Evolutionary conservation across 2,888 invertebrate genomes (phyloP).

Genomic region (Strigamia transsilvanica): DNA sequence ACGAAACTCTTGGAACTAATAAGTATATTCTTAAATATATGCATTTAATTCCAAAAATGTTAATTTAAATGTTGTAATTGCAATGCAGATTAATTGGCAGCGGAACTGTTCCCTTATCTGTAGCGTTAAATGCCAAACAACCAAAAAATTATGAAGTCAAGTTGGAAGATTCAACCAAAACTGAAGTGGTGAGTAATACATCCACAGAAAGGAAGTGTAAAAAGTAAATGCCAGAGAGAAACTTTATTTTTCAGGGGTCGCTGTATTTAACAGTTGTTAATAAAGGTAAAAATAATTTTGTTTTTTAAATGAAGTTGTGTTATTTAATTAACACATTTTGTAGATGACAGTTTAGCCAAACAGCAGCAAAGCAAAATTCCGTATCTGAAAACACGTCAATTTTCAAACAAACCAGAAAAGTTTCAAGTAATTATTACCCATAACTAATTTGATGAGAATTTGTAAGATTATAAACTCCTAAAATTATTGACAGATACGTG

Average conservation of each 20-base stretch:
- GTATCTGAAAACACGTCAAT: conserved; percentile 19
- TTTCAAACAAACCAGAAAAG: conserved; percentile 52
- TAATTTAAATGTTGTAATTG: neutral
- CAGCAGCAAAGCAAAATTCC: neutral
- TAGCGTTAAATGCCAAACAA: neutral
- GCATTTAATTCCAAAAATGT: neutral
- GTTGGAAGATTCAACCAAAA: conserved; percentile 6
- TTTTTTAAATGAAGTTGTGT: neutral
- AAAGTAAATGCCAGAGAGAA: neutral
- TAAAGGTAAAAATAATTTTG: neutral
- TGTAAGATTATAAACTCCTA: neutral
- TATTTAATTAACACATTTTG: neutral
- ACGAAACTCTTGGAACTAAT: conserved; percentile 17
- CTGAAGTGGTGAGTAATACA: neutral
- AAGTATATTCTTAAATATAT: neutral
- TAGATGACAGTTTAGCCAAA: neutral
- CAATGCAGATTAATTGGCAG: neutral
- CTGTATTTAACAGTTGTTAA: neutral
- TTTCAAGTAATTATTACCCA: neutral
- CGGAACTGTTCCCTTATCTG: neutral
- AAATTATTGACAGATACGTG: conserved; percentile 61
- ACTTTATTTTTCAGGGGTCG: neutral
- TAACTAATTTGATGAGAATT: neutral
- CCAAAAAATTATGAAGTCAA: conserved; percentile 3
- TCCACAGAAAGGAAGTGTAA: neutral